Evolutionary conservation across 2,797 vertebrate genomes (phyloP).

Genomic region (Enteromius mattozi): DNA sequence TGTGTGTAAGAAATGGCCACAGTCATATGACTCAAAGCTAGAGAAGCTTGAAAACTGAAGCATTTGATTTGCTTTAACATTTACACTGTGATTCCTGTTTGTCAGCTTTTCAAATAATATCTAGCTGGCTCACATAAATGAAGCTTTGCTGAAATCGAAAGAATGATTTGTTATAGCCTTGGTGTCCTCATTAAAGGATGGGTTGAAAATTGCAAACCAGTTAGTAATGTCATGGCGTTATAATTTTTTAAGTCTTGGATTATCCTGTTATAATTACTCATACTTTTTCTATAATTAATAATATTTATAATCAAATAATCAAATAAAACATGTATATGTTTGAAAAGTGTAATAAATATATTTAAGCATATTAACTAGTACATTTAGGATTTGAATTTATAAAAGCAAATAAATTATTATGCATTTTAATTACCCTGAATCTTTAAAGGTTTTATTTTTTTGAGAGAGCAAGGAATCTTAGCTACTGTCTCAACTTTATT

Average conservation of each 20-base stretch:
- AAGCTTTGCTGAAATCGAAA: background rate
- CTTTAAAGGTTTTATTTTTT: too few relatives aligned
- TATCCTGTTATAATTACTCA: background rate
- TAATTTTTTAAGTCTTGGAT: background rate
- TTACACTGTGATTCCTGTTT: background rate
- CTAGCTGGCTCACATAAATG: background rate
- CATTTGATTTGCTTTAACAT: background rate
- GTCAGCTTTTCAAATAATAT: slow-evolving; percentile 10
- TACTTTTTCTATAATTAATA: background rate
- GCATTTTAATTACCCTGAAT: background rate
- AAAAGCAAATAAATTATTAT: background rate
- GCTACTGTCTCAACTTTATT: background rate
- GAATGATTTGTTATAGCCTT: background rate
- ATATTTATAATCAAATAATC: background rate
- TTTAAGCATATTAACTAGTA: background rate
- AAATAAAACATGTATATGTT: background rate
- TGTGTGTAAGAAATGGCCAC: too few relatives aligned
- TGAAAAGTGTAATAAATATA: background rate
- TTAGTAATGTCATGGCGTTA: background rate
- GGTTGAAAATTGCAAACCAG: background rate
- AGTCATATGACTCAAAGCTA: background rate
- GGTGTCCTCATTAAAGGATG: background rate
- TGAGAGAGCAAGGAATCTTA: background rate
- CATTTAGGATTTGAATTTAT: background rate
- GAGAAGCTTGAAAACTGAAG: background rate